Conservation (phyloP, 2,888 invertebrate species). For the Pammene fasciana region DNA sequence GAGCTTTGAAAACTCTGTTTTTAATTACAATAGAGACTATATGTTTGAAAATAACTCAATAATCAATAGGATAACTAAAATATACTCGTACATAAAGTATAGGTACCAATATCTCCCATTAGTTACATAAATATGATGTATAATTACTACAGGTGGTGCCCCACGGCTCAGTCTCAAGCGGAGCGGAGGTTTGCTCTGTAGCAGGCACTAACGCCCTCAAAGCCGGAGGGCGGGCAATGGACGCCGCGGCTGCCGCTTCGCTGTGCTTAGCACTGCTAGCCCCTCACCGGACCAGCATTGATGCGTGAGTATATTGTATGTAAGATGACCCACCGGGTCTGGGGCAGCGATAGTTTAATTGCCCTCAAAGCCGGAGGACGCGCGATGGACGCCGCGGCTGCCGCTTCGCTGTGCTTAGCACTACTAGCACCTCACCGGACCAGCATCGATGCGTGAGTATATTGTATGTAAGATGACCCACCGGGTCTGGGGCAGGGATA, state of each 20-base stretch:
- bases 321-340: too few relatives aligned
- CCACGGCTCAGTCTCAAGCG: constrained; percentile 90
- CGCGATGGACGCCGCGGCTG: constrained; percentile 92
- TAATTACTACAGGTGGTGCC: constrained; percentile 82
- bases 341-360: too few relatives aligned
- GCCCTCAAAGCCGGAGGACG: constrained; percentile 87
- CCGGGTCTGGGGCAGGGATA: too few relatives aligned
- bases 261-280: constrained; percentile 89
- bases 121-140: constrained; percentile 54
- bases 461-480: too few relatives aligned
- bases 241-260: constrained; percentile 89
- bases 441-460: constrained; percentile 91
- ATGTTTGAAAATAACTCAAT: too few relatives aligned
- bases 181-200: constrained; percentile 87
- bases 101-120: too few relatives aligned
- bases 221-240: constrained; percentile 90
- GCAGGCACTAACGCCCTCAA: constrained; percentile 87
- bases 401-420: constrained; percentile 88
- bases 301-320: too few relatives aligned
- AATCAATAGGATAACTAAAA: too few relatives aligned
- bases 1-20: too few relatives aligned
- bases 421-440: constrained; percentile 88
- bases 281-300: constrained; percentile 89
- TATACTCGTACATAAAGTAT: too few relatives aligned
- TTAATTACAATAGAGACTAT: too few relatives aligned